Percentiles rank a stretch among this genome's conserved stretches.
Conservation (phyloP, 2,888 invertebrate species). For the Drosophila mulleri region DNA sequence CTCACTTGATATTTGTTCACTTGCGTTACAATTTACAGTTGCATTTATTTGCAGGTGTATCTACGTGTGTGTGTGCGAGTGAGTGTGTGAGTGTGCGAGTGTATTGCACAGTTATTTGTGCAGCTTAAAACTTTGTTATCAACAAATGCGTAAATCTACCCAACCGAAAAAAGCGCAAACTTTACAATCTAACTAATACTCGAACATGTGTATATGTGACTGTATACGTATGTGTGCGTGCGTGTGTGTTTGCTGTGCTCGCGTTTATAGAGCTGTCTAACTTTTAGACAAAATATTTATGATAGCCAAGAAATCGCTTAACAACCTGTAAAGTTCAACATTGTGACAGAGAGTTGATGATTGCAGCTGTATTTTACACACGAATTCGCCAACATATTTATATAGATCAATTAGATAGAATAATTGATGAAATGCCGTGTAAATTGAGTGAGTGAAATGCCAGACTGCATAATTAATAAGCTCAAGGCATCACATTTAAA, state of each 20-base stretch:
- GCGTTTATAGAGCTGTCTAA: conserved; percentile 64
- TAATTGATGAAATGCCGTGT: background rate
- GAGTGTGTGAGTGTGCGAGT: conserved; percentile 28
- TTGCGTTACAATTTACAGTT: conserved; percentile 32
- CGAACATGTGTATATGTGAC: conserved; percentile 20
- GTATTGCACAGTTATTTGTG: conserved; percentile 65
- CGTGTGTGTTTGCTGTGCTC: conserved; percentile 5
- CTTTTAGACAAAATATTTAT: conserved; percentile 76
- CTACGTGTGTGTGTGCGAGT: conserved; percentile 21
- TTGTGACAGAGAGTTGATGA: conserved; percentile 13
- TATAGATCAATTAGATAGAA: background rate
- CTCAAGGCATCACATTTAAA: too few relatives aligned
- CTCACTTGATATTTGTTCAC: conserved; percentile 39
- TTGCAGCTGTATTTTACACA: conserved; percentile 14
- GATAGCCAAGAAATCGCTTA: conserved; percentile 72
- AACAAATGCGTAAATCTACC: conserved; percentile 78
- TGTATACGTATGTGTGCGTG: background rate
- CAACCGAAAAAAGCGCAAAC: conserved; percentile 63
- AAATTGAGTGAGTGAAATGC: background rate
- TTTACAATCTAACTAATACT: conserved; percentile 62
- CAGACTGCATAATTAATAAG: background rate
- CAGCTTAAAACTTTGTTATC: conserved; percentile 76
- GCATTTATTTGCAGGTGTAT: conserved; percentile 21
- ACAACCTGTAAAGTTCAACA: conserved; percentile 52
- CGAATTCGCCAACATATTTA: conserved; percentile 17